phyloP scores from a whole-genome alignment of 2,888 invertebrate genomes.

The Cartodere bifasciata region DNA sequence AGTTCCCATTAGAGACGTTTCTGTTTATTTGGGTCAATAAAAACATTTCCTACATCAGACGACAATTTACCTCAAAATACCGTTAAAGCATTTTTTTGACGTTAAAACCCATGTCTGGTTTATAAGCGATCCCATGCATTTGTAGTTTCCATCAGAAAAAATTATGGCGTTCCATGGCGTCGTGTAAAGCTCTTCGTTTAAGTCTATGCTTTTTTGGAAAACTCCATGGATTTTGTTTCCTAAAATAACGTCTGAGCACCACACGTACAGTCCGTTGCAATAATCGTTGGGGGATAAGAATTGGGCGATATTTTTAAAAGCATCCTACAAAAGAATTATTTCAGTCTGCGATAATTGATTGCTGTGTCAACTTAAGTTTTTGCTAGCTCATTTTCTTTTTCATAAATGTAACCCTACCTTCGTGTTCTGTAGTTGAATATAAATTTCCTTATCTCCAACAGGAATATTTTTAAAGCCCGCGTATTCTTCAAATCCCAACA shows the following conservation, averaged over 20 bases:
- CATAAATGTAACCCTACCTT: too few species aligned
- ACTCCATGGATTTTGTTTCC: constrained; percentile 25
- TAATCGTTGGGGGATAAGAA: too few species aligned
- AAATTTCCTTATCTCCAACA: constrained; percentile 15
- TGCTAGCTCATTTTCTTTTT: too few species aligned
- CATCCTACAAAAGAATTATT: too few species aligned
- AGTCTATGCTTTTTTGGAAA: constrained; percentile 22
- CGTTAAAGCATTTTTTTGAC: constrained; percentile 36
- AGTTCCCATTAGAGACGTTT: too few species aligned
- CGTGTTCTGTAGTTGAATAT: constrained; percentile 6
- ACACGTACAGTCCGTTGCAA: constrained; percentile 43
- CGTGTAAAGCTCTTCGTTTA: constrained; percentile 29
- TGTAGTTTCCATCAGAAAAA: constrained; percentile 54
- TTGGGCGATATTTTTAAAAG: too few species aligned
- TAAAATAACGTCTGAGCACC: constrained; percentile 38
- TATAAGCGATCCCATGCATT: constrained; percentile 57
- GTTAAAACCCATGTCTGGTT: constrained; percentile 53
- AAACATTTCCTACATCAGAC: too few species aligned
- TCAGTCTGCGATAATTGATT: too few species aligned
- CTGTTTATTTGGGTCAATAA: too few species aligned
- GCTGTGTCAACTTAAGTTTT: too few species aligned
- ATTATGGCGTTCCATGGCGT: constrained; percentile 69
- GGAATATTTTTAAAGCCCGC: constrained; percentile 21
- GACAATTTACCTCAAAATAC: constrained; percentile 32
- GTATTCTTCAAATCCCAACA: constrained; percentile 50